These are phyloP conservation scores for Dromius quadrimaculatus DNA, from an alignment of 2,888 invertebrate genomes.

Conservation along the genomic window DNA sequence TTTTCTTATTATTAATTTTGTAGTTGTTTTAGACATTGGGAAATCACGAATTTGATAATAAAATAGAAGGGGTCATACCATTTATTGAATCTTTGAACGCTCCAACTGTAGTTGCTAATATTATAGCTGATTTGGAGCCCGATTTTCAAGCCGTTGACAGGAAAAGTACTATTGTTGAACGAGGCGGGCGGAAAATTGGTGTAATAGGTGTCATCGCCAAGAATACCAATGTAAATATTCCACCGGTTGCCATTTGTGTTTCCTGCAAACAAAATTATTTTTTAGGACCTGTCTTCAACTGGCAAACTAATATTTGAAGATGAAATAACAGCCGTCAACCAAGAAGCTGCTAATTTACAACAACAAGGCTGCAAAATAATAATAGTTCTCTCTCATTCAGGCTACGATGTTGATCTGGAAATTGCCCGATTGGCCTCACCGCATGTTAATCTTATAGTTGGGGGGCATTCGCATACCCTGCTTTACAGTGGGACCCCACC, in stretches of 20 bases:
- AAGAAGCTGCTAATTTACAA: conserved; percentile 76
- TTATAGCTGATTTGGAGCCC: conserved; percentile 78
- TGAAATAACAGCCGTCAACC: conserved; percentile 75
- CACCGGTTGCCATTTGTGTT: background rate
- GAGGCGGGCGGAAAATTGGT: conserved; percentile 77
- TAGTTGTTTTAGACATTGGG: conserved; percentile 76
- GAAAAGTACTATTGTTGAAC: conserved; percentile 75
- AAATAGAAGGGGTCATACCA: conserved; percentile 77
- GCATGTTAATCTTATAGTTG: conserved; percentile 85
- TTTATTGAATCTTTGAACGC: conserved; percentile 75
- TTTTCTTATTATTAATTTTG: background rate
- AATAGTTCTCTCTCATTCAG: conserved; percentile 86
- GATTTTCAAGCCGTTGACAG: conserved; percentile 72
- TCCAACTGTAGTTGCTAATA: conserved; percentile 81
- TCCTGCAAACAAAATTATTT: conserved; percentile 16
- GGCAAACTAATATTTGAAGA: conserved; percentile 77
- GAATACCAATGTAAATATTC: conserved; percentile 72
- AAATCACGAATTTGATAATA: conserved; percentile 89
- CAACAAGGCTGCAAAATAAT: conserved; percentile 80
- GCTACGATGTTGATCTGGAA: conserved; percentile 75
- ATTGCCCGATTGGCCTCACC: conserved; percentile 76
- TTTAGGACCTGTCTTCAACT: conserved; percentile 75
- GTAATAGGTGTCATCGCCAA: conserved; percentile 82
- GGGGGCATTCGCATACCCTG: conserved; percentile 86
- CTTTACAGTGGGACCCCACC: conserved; percentile 72